Conservation (phyloP, 2,888 invertebrate genomes). For the Lottia scabra region DNA sequence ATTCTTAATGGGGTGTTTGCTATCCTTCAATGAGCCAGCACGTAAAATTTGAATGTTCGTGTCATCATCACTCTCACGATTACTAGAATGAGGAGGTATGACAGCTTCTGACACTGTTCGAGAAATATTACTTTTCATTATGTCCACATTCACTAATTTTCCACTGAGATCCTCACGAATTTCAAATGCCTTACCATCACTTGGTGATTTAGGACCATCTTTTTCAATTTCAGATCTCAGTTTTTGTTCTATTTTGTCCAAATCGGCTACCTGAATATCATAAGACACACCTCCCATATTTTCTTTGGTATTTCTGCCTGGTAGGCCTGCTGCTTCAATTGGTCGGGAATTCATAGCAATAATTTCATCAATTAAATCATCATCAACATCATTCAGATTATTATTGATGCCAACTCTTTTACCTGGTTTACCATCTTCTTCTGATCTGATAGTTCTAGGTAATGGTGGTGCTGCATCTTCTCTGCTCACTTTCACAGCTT, state of each 20-base stretch:
- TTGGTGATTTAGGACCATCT: constrained; percentile 24
- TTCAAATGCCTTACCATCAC: constrained; percentile 51
- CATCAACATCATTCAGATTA: constrained; percentile 16
- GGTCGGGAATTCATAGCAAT: constrained; percentile 35
- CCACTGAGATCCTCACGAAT: constrained; percentile 51
- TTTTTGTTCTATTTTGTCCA: constrained; percentile 39
- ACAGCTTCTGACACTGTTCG: constrained; percentile 11
- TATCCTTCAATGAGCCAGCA: constrained; percentile 42
- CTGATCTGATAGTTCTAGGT: neutral
- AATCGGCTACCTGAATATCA: constrained; percentile 47
- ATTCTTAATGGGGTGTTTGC: constrained; percentile 30
- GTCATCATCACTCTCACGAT: neutral
- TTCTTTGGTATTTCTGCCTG: constrained; percentile 43
- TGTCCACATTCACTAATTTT: constrained; percentile 32
- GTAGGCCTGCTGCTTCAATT: constrained; percentile 30
- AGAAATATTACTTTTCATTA: constrained; percentile 19
- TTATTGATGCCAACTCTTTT: constrained; percentile 9
- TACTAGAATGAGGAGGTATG: neutral
- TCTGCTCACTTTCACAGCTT: constrained; percentile 35
- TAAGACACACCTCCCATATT: constrained; percentile 40
- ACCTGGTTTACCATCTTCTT: neutral
- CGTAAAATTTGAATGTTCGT: constrained; percentile 12
- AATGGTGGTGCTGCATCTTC: constrained; percentile 20
- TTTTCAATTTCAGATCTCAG: constrained; percentile 23
- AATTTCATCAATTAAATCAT: constrained; percentile 26